These are phyloP conservation scores for Urocolius indicus DNA, from an alignment of 2,113 vertebrate genomes.

Conservation along the genomic window DNA sequence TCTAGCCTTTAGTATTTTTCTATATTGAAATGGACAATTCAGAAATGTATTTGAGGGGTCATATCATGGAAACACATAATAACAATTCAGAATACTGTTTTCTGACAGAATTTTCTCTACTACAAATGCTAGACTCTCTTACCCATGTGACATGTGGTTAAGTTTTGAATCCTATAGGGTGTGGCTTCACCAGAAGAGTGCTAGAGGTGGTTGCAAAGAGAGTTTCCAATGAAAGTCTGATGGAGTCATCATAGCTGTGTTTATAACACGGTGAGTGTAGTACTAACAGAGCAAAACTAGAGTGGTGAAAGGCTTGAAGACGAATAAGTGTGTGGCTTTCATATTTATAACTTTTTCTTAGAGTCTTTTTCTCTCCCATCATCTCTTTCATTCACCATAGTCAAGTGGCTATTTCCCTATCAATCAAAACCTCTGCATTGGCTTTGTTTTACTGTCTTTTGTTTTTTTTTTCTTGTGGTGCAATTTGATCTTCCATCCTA, in stretches of 20 bases:
- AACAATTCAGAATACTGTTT: not conserved
- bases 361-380: not conserved
- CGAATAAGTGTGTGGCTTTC: not conserved
- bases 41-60: not conserved
- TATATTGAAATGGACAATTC: not conserved
- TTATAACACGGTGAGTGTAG: not conserved
- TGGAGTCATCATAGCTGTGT: not conserved
- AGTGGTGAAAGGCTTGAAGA: not conserved
- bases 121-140: not conserved
- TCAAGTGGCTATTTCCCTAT: not conserved
- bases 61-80: not conserved
- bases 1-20: not conserved
- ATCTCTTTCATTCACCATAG: not conserved
- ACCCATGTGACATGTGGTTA: accelerated
- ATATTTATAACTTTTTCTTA: not conserved
- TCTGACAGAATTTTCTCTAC: not conserved
- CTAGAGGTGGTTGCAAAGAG: not conserved
- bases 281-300: not conserved
- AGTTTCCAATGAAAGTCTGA: not conserved
- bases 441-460: not conserved
- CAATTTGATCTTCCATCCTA: not conserved
- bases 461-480: not conserved
- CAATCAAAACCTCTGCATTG: not conserved
- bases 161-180: accelerated
- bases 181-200: not conserved